Evolutionary conservation across 2,888 invertebrate genomes (phyloP).

Genomic region (Sympetrum striolatum): DNA sequence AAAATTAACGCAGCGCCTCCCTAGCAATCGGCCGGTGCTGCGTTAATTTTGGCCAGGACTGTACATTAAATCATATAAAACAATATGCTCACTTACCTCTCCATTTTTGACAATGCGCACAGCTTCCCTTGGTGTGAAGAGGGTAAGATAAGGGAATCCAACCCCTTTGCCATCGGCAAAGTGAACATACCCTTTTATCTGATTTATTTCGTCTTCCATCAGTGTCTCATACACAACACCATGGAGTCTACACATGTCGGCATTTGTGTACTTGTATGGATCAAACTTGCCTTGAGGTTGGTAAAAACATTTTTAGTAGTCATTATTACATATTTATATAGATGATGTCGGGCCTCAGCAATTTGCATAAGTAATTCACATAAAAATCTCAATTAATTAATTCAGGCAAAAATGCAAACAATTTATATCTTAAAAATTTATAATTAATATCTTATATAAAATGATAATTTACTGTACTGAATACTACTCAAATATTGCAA

Average conservation of each 20-base stretch:
- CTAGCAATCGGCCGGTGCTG: no score
- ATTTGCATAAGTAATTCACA: not conserved
- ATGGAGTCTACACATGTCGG: slow-evolving; percentile 56
- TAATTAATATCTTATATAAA: no score
- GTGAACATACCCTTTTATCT: slow-evolving; percentile 58
- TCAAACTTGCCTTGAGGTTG: slow-evolving; percentile 54
- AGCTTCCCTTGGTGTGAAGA: slow-evolving; percentile 62
- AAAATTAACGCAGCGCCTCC: no score
- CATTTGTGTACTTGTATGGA: slow-evolving; percentile 55
- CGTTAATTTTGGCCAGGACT: no score
- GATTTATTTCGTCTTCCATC: slow-evolving; percentile 58
- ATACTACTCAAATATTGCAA: no score
- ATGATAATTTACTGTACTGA: no score
- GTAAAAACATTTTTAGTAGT: not conserved
- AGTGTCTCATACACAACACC: slow-evolving; percentile 57
- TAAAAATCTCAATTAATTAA: no score
- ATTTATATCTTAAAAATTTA: no score
- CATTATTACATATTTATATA: not conserved
- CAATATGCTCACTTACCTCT: slow-evolving; percentile 64
- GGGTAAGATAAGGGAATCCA: slow-evolving; percentile 55
- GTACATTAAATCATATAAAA: no score
- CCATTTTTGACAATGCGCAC: slow-evolving; percentile 82
- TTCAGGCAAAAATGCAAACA: no score
- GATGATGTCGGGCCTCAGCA: not conserved
- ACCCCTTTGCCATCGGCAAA: slow-evolving; percentile 57